Conservation (phyloP, 2,888 invertebrate species). For the Brachypterus glaber region DNA sequence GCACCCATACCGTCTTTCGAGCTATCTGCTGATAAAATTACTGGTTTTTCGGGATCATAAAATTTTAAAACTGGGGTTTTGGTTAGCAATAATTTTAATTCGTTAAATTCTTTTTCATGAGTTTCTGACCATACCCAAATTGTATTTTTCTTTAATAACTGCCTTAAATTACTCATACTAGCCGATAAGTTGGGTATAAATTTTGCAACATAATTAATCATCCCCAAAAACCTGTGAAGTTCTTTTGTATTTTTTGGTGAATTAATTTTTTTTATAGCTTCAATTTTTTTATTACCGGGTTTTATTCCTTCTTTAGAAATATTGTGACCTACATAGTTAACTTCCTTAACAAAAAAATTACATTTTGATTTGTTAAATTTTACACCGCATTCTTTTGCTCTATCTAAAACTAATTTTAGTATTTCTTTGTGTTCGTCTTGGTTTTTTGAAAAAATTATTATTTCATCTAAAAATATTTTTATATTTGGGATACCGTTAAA, state of each 20-base stretch:
- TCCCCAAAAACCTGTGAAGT: slow-evolving; percentile 6
- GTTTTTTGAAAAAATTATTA: no score
- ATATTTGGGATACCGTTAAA: no score
- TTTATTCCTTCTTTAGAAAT: no score
- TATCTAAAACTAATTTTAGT: no score
- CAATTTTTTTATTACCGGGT: not conserved
- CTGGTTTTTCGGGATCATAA: slow-evolving; percentile 9
- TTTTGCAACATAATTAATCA: slow-evolving; percentile 11
- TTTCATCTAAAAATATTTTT: no score
- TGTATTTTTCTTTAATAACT: slow-evolving; percentile 9
- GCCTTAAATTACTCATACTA: slow-evolving; percentile 5
- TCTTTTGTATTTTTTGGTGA: not conserved
- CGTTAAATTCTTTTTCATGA: slow-evolving; percentile 10
- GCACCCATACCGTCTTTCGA: slow-evolving; percentile 18
- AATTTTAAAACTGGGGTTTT: slow-evolving; percentile 10
- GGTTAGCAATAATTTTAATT: slow-evolving; percentile 11
- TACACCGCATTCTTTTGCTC: no score
- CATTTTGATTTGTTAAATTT: no score
- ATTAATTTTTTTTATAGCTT: slow-evolving; percentile 1
- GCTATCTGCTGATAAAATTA: slow-evolving; percentile 18
- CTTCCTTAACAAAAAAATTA: no score
- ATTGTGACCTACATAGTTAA: no score
- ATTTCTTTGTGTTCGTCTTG: no score
- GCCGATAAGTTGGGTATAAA: slow-evolving; percentile 12
- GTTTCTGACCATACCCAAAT: slow-evolving; percentile 10